Evolutionary conservation across 2,113 vertebrate species (phyloP), one percentile per base, ranked within the genome.

Genomic region (Oceanodroma tethys): DNA sequence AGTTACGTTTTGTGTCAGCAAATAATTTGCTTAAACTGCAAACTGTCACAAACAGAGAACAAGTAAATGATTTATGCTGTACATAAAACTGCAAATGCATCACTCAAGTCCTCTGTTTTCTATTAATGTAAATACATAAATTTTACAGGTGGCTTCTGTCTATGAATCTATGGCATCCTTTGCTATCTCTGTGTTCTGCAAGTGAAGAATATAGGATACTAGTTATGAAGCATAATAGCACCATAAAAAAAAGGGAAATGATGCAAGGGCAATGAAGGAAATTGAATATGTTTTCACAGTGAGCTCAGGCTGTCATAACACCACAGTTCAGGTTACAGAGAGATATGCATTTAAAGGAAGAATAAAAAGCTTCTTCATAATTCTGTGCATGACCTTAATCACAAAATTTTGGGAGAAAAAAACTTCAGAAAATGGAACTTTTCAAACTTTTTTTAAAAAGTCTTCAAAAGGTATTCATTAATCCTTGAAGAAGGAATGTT

Each of bases 1-100:
- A 48, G 63, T 81, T 89, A 74, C 0, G 0, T 95, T 92, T 95
- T 82, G 20, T 95, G 87, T 94, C 94, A 96, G 94, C 95, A 96
- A 94, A 93, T 90, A 87, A 95, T 91, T 95, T 95, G 89, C 95
- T 95, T 96, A 88, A 91, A 89, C 71, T 93, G 90, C 97, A 95
- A 59, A 85, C 71, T 94, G 78, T 85, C 86, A 93, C 71, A 90
- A 87, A 73, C 53, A 90, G 34, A 65, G 70, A 73, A 75, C 25
- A 94, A 91, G 81, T 83, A 93, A 95, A 96, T 95, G 1, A 93
- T 89, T 96, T 93, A 73, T 86, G 63, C 38, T 82, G 18, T 71
- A 55, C 9, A 3, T 73, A 90, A 82, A 95, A 67, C 38, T 86
- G 66, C 84, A 90, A 95, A 95, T 70, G 30, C 50, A 93, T 94